A percentile compares a stretch with the other conserved stretches of the same genome.
phyloP scores from a whole-genome alignment of 2,888 invertebrate genomes.

The Cremastinae sp. region DNA sequence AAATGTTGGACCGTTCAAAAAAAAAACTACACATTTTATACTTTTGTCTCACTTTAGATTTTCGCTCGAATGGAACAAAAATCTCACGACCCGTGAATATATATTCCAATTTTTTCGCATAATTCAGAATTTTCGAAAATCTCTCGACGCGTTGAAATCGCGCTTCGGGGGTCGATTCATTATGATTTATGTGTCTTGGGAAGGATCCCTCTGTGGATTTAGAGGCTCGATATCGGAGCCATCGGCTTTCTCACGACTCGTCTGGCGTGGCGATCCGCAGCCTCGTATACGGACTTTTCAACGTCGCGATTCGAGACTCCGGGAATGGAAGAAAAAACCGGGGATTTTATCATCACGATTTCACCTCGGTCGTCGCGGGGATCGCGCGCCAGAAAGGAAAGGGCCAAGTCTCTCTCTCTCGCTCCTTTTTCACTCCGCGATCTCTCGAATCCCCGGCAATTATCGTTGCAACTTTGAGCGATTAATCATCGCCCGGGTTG shows the following conservation, averaged over 20 bases:
- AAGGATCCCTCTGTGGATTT: no score
- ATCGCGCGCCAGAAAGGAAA: slow-evolving; percentile 55
- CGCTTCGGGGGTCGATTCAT: slow-evolving; percentile 9
- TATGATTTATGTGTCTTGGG: slow-evolving; percentile 29
- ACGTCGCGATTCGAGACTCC: slow-evolving; percentile 4
- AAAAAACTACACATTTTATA: no score
- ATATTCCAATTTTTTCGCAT: no score
- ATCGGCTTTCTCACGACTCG: slow-evolving; percentile 51
- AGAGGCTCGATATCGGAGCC: slow-evolving; percentile 36
- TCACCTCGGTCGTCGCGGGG: slow-evolving; percentile 49
- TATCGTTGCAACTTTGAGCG: slow-evolving; percentile 16
- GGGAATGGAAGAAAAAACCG: slow-evolving; percentile 44
- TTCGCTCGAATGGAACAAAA: no score
- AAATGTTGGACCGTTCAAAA: no score
- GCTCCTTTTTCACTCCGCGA: slow-evolving; percentile 23
- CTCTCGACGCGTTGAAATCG: neutral
- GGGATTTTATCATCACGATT: slow-evolving; percentile 54
- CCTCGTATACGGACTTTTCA: slow-evolving; percentile 44
- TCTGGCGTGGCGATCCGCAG: slow-evolving; percentile 31
- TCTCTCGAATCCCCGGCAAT: neutral
- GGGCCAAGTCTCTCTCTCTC: slow-evolving; percentile 37
- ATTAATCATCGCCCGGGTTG: neutral
- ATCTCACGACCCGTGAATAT: no score
- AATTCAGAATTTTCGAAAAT: neutral
- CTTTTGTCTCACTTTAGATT: no score